A percentile compares a stretch with the other conserved stretches of the same genome.
Conservation (phyloP, 2,888 invertebrate genomes). For the Dyspetes luteomarginatus region DNA sequence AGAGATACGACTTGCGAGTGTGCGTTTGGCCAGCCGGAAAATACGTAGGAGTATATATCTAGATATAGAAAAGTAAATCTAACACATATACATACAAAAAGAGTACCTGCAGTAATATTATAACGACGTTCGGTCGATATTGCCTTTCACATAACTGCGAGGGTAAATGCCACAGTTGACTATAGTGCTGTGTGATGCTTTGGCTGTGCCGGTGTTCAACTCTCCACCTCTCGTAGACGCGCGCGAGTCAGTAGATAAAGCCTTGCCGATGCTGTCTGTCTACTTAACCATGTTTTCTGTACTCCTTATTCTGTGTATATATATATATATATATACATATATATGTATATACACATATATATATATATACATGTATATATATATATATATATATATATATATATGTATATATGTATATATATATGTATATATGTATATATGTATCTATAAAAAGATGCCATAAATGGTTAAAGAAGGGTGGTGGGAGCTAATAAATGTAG, state of each 20-base stretch:
- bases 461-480: too few relatives aligned
- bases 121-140: constrained; percentile 76
- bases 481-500: too few relatives aligned
- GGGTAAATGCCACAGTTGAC: constrained; percentile 80
- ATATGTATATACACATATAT: background rate
- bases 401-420: too few relatives aligned
- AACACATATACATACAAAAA: constrained; percentile 25
- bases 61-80: constrained; percentile 20
- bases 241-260: constrained; percentile 35
- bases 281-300: constrained; percentile 15
- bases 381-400: too few relatives aligned
- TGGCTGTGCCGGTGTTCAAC: constrained; percentile 68
- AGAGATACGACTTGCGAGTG: constrained; percentile 47
- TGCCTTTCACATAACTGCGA: constrained; percentile 83
- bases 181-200: constrained; percentile 64
- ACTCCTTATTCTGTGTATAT: constrained; percentile 1
- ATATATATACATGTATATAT: background rate
- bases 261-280: constrained; percentile 32
- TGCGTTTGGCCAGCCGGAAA: constrained; percentile 61
- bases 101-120: constrained; percentile 54
- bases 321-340: background rate
- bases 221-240: constrained; percentile 71
- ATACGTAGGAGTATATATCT: constrained; percentile 61
- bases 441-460: too few relatives aligned
- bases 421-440: too few relatives aligned